These are phyloP conservation scores for Prionailurus viverrinus DNA, from an alignment of 2,113 vertebrate species.

Conservation along the genomic window DNA sequence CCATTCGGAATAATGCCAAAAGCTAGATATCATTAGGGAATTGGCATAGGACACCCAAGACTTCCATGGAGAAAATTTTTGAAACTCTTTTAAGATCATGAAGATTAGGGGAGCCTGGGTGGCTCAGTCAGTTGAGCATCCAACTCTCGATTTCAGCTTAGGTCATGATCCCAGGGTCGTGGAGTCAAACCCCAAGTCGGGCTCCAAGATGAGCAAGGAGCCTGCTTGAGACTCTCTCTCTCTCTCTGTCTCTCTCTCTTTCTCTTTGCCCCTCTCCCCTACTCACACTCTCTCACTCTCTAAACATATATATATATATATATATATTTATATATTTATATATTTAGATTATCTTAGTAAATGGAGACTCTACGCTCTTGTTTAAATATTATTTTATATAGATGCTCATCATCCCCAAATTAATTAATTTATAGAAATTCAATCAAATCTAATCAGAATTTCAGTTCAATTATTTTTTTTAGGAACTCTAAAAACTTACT, in stretches of 20 bases:
- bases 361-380: not conserved
- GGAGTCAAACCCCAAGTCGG: no score
- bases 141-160: no score
- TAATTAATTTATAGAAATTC: not conserved
- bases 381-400: not conserved
- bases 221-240: no score
- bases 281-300: no score
- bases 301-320: no score
- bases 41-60: not conserved
- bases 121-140: no score
- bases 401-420: not conserved
- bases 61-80: not conserved
- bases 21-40: not conserved
- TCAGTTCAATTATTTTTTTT: not conserved
- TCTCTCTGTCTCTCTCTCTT: no score
- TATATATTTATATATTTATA: no score
- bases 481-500: not conserved
- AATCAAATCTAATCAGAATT: not conserved
- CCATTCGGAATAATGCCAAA: conserved; percentile 10
- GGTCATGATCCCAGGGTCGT: no score
- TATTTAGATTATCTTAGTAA: not conserved
- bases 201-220: no score
- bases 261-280: no score
- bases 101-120: not conserved
- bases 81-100: not conserved